Percentiles rank a stretch among this genome's conserved stretches.
These are phyloP conservation scores for Spicauda simplicius DNA, from an alignment of 2,888 invertebrate genomes.

Conservation along the genomic window DNA sequence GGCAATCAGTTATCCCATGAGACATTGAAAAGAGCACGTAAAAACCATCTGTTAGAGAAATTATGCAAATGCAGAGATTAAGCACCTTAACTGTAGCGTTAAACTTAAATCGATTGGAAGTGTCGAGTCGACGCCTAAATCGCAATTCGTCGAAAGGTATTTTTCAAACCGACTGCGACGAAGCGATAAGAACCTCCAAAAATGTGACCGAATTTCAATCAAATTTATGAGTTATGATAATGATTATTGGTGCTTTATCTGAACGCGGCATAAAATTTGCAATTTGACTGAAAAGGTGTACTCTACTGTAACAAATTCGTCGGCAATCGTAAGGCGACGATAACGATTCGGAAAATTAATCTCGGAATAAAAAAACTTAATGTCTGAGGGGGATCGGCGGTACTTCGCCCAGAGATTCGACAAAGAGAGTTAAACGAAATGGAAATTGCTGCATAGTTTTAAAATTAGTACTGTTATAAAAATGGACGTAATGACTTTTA, in stretches of 20 bases:
- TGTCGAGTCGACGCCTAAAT: conserved; percentile 66
- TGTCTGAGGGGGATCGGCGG: conserved; percentile 38
- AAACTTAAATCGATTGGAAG: conserved; percentile 80
- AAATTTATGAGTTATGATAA: conserved; percentile 84
- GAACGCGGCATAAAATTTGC: conserved; percentile 78
- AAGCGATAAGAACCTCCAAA: conserved; percentile 76
- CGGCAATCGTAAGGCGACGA: conserved; percentile 80
- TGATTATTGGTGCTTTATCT: conserved; percentile 83
- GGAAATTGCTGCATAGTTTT: conserved; percentile 18
- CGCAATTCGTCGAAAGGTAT: conserved; percentile 66
- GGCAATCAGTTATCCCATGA: conserved; percentile 20
- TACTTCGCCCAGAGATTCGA: conserved; percentile 19
- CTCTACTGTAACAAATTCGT: conserved; percentile 81
- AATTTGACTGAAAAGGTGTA: conserved; percentile 83
- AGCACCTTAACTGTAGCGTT: conserved; percentile 75
- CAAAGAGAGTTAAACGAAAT: conserved; percentile 30
- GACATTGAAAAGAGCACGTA: conserved; percentile 34
- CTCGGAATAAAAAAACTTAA: conserved; percentile 64
- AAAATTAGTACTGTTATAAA: conserved; percentile 15
- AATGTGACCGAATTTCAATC: conserved; percentile 84
- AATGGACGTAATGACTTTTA: conserved; percentile 5
- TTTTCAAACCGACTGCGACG: conserved; percentile 82
- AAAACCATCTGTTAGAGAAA: conserved; percentile 33
- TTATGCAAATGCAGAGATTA: conserved; percentile 71
- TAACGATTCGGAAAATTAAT: conserved; percentile 82